These are phyloP conservation scores for Ataeniobius toweri DNA, from an alignment of 2,797 vertebrate genomes.

Conservation along the genomic window DNA sequence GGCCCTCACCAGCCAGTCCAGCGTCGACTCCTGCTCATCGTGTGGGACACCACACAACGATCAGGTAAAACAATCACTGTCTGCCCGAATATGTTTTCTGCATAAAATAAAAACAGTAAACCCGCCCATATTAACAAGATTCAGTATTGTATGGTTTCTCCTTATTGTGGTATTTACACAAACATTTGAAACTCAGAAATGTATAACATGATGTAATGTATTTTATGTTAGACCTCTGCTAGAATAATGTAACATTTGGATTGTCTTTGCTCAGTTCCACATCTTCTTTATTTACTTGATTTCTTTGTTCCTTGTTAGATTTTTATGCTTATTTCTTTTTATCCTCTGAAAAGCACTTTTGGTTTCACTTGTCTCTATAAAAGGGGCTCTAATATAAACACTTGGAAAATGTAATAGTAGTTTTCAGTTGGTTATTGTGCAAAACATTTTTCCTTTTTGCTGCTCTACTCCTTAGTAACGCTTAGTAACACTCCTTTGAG, in stretches of 20 bases:
- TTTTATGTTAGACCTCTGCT: background rate
- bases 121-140: too few species aligned
- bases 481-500: too few species aligned
- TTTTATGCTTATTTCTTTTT: background rate
- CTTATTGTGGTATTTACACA: background rate
- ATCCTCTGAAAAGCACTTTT: too few species aligned
- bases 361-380: background rate
- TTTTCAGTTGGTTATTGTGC: background rate
- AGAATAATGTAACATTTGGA: background rate
- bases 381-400: background rate
- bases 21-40: constrained; percentile 77
- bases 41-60: constrained; percentile 83
- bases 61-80: constrained; percentile 70
- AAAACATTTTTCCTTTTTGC: background rate
- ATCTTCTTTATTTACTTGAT: background rate
- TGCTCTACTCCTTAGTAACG: background rate
- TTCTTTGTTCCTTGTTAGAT: background rate
- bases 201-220: background rate
- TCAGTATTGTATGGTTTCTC: background rate
- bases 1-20: constrained; percentile 71
- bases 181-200: background rate
- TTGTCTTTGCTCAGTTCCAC: background rate
- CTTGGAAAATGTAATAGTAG: background rate
- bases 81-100: background rate
- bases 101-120: background rate